Base-by-base conservation (phyloP, 2,888 invertebrate species). In the Lasioglossum malachurum region DNA sequence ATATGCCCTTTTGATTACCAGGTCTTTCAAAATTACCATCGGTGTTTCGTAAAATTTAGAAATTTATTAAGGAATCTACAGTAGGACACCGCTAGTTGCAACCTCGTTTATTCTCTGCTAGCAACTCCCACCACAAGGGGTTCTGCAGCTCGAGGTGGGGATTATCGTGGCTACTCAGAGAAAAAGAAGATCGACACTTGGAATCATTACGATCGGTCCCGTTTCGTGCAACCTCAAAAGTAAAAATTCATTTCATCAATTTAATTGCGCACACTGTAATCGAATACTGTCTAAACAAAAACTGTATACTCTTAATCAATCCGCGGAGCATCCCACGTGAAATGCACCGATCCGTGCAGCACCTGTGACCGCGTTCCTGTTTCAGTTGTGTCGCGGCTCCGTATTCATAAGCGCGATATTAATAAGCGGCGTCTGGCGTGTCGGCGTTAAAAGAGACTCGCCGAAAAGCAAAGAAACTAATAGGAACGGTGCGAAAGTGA, bases 321-420 rank as follows among this genome's bases (percentile, higher is more conserved):
- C 27, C 57, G 83, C 35, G 23, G 41, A 72, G 60, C 75, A 49
- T n/a, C 27, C 78, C 35, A 10, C 49, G 31, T 31, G 69, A 16
- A 49, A 60, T 35, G 69, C 31, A 49, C 75, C 53, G 75, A 72
- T 35, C 75, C 72, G 72, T 44, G 57, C 80, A 91, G 92, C 92
- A 93, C 92, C 94, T 93, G 93, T 91, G 92, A 89, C 92, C 92
- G 91, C 93, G 91, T 92, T 94, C 87, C 91, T 89, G 90, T 31
- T 90, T 89, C 87, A 90, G 38, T 80, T 82, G 83, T 87, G 84
- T 87, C 83, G 83, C 85, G 80, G 87, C 92, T 92, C 85, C 82
- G 80, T 85, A 81, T 87, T 92, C 93, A 92, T 91, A 91, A 87
- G 60, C 85, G 83, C 75, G 89, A 82, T 93, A 93, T 94, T 94